Base-by-base conservation (phyloP, 2,797 vertebrate species). In the Gymnoscopelus microlampas region DNA sequence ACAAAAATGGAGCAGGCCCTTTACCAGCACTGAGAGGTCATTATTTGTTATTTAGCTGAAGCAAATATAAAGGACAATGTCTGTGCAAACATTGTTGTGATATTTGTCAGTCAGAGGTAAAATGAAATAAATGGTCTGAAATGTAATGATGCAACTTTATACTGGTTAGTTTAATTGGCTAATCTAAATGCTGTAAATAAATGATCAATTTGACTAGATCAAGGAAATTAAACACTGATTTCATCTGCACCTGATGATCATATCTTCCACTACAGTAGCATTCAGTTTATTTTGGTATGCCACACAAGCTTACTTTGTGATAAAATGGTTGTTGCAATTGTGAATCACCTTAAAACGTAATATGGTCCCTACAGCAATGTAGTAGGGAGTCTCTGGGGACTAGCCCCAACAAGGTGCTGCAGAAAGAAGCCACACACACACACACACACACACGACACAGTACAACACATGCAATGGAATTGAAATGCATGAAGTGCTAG, bases 41-140 rank as follows among this genome's bases (percentile, higher is more conserved):
- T 65, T 55, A 60, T 73, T 76, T 55, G 63, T 73, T 76, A 59
- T 72, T 63, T 68, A 64, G 73, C 64, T 51, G 19, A 56, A 60
- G 53, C 24, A 59, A 63, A 60, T 71, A 63, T 57, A 63, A 70
- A 39, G 23, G 26, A 29, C 26, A 29, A 29, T 29, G 26, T 29
- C 68, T 60, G 61, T 11, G 63, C 32, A 51, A 29, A 29, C 2
- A 29, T 3, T 7, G 24, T 70, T 68, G 56, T 51, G 53, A 60
- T 67, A 70, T 53, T 44, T 14, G 48, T 54, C 65, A 26, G n/a
- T 66, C 19, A 62, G 50, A 70, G 57, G n/a, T 57, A 8, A 7
- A 9, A 11, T 3, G 6, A 29, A 29, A 29, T 29, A 53, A 14
- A 13, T n/a, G 15, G 11, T 14, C 12, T 12, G 15, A 53, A 53